Evolutionary conservation across 2,888 invertebrate genomes (phyloP).

Genomic region (Cacoxenus indagator): DNA sequence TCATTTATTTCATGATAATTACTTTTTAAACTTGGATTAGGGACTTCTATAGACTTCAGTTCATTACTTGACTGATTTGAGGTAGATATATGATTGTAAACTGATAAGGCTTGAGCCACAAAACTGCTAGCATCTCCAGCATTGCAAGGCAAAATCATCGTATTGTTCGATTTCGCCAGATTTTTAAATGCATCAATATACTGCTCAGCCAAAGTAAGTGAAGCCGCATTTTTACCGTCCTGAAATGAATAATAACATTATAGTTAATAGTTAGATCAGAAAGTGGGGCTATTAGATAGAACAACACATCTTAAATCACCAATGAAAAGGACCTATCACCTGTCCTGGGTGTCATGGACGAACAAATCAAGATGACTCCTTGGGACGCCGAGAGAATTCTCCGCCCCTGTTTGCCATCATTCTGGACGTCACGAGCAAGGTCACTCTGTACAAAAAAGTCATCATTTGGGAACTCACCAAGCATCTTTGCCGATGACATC

Average conservation of each 20-base stretch:
- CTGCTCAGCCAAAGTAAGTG: slow-evolving; percentile 93
- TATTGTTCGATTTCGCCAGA: slow-evolving; percentile 93
- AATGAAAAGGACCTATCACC: not conserved
- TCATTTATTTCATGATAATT: slow-evolving; percentile 43
- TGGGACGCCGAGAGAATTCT: too few species aligned
- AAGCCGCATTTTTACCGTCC: slow-evolving; percentile 91
- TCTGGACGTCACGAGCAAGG: too few species aligned
- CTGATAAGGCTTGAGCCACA: slow-evolving; percentile 68
- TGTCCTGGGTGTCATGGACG: not conserved
- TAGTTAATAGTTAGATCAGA: not conserved
- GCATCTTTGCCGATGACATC: too few species aligned
- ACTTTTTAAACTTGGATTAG: slow-evolving; percentile 28
- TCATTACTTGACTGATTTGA: slow-evolving; percentile 31
- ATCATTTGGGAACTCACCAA: too few species aligned
- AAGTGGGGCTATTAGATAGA: not conserved
- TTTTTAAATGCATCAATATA: slow-evolving; percentile 95
- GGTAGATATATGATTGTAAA: slow-evolving; percentile 64
- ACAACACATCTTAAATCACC: not conserved
- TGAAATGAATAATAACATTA: slow-evolving; percentile 58
- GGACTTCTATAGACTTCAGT: slow-evolving; percentile 8
- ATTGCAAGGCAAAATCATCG: slow-evolving; percentile 93
- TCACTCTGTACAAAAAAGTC: too few species aligned
- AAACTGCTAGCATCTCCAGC: slow-evolving; percentile 74
- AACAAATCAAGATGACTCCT: too few species aligned
- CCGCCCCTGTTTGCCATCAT: too few species aligned